phyloP scores from a whole-genome alignment of 1,140 invertebrate species.

The Drosophila sproati region DNA sequence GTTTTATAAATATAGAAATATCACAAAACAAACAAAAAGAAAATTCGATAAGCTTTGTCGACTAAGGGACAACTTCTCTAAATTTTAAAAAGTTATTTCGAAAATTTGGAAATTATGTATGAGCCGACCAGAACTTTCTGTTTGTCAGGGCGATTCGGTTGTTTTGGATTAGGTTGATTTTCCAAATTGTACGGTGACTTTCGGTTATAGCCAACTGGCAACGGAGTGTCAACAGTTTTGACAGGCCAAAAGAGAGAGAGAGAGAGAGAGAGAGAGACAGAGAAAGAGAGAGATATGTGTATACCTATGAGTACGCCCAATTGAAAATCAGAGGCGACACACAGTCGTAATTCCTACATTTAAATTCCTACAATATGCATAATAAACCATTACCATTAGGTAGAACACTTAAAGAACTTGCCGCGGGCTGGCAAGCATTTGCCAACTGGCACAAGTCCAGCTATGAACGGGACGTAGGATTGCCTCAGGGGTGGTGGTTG shows the following conservation, averaged over 20 bases:
- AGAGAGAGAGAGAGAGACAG: too few relatives aligned
- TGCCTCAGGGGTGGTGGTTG: too few relatives aligned
- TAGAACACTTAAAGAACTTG: slow-evolving; percentile 11
- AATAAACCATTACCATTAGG: slow-evolving; percentile 18
- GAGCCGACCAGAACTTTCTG: too few relatives aligned
- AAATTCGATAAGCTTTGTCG: too few relatives aligned
- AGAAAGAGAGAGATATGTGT: neutral
- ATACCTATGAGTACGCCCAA: neutral
- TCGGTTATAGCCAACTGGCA: slow-evolving; percentile 2
- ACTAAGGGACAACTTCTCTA: too few relatives aligned
- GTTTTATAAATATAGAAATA: too few relatives aligned
- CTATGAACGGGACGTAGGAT: too few relatives aligned
- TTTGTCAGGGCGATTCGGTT: too few relatives aligned
- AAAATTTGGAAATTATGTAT: too few relatives aligned
- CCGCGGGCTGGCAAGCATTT: slow-evolving; percentile 2
- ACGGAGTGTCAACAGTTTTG: slow-evolving; percentile 30
- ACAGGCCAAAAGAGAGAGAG: slow-evolving; percentile 8
- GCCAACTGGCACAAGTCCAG: slow-evolving; percentile 33
- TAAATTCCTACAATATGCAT: neutral
- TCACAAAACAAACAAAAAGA: too few relatives aligned
- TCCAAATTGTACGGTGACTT: neutral
- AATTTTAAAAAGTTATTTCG: too few relatives aligned
- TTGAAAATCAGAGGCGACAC: neutral
- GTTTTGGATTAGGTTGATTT: neutral
- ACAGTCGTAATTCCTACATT: neutral